These are phyloP conservation scores for Drosophila malerkotliana DNA, from an alignment of 1,140 invertebrate genomes.

Conservation along the genomic window DNA sequence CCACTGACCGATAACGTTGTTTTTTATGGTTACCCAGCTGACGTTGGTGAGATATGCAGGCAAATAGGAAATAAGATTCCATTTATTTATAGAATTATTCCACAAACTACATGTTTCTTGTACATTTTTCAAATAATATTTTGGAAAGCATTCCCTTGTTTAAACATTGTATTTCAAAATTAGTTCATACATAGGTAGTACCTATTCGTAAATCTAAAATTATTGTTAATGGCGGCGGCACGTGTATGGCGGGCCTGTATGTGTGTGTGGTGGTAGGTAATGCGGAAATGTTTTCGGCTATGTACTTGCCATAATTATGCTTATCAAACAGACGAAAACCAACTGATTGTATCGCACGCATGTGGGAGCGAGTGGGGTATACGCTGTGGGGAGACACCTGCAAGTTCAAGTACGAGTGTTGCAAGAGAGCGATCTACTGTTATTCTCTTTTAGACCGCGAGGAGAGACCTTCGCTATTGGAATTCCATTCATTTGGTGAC, in stretches of 20 bases:
- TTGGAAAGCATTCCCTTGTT: not conserved
- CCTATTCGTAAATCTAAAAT: slow-evolving; percentile 34
- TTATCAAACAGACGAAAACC: slow-evolving; percentile 49
- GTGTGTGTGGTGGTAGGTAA: slow-evolving; percentile 14
- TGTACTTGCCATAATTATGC: slow-evolving; percentile 52
- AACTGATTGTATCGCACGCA: slow-evolving; percentile 30
- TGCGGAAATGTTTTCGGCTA: slow-evolving; percentile 52
- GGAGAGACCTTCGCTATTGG: slow-evolving; percentile 37
- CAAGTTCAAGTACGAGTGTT: slow-evolving; percentile 63
- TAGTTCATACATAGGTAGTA: slow-evolving; percentile 7
- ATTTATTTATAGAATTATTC: not conserved
- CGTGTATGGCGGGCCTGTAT: slow-evolving; percentile 7
- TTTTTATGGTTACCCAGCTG: slow-evolving; percentile 1
- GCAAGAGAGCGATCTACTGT: slow-evolving; percentile 19
- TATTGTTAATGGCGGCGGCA: slow-evolving; percentile 22
- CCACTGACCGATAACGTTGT: slow-evolving; percentile 4
- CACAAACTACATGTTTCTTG: too few relatives aligned
- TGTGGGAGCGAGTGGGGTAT: slow-evolving; percentile 7
- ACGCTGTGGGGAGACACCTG: not conserved
- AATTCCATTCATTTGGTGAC: slow-evolving; percentile 60
- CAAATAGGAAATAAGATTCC: not conserved
- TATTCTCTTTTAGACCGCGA: slow-evolving; percentile 2
- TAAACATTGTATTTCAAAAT: not conserved
- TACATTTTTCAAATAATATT: not conserved
- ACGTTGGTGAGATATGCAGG: not conserved